Evolutionary conservation across 2,113 vertebrate species (phyloP).

Genomic region (Takifugu bimaculatus): DNA sequence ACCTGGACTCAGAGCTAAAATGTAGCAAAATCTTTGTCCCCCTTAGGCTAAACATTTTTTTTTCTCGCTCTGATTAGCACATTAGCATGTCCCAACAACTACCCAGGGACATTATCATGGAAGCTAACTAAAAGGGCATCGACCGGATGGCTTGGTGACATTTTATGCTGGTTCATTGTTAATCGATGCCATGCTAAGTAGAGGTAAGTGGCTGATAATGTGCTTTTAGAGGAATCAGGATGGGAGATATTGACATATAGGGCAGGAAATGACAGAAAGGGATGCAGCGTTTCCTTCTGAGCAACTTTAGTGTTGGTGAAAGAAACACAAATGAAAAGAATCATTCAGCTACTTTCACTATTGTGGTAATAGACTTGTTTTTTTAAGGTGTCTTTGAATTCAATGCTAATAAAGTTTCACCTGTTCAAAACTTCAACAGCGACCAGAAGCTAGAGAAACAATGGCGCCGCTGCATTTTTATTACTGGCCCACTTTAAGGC

Average conservation of each 20-base stretch:
- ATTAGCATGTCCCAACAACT: conserved; percentile 49
- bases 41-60: conserved; percentile 37
- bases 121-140: conserved; percentile 45
- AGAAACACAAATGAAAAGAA: neutral
- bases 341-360: neutral
- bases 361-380: neutral
- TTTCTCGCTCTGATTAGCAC: conserved; percentile 62
- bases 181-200: conserved; percentile 56
- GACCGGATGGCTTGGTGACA: conserved; percentile 36
- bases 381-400: neutral
- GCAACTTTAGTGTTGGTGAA: neutral
- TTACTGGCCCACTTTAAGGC: conserved; percentile 18
- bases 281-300: conserved; percentile 5
- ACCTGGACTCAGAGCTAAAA: conserved; percentile 2
- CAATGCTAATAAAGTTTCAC: conserved; percentile 3
- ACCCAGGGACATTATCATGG: conserved; percentile 49
- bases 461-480: conserved; percentile 11
- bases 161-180: conserved; percentile 41
- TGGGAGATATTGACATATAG: neutral
- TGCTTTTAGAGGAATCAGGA: conserved; percentile 35
- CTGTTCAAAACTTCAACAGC: neutral
- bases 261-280: conserved; percentile 12
- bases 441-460: conserved; percentile 12
- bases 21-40: conserved; percentile 22
- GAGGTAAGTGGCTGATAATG: conserved; percentile 55